Evolutionary conservation across 2,113 vertebrate genomes (phyloP).

Genomic region (Machaerirhynchus nigripectus): DNA sequence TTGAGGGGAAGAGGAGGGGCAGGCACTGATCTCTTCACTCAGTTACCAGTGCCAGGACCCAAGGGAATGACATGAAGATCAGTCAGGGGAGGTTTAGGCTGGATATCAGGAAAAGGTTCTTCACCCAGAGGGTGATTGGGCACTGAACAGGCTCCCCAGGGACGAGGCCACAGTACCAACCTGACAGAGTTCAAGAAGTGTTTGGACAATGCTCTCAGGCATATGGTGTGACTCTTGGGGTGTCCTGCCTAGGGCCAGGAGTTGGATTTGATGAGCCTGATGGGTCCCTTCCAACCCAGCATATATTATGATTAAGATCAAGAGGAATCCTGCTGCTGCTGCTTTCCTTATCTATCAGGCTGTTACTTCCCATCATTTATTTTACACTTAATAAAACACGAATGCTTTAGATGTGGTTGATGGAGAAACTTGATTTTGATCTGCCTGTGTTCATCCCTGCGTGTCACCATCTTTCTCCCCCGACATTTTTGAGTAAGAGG

Average conservation of each 20-base stretch:
- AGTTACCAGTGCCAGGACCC: not conserved
- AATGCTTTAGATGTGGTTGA: not conserved
- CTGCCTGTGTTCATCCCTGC: not conserved
- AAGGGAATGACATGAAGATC: not conserved
- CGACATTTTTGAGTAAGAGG: not conserved
- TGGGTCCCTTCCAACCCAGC: not conserved
- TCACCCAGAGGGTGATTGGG: not conserved
- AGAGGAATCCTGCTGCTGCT: constrained; percentile 15
- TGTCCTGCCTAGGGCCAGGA: not conserved
- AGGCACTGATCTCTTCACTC: too few species aligned
- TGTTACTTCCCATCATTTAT: not conserved
- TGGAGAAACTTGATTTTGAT: constrained; percentile 20
- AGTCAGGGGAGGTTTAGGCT: not conserved
- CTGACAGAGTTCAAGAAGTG: not conserved
- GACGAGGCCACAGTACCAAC: not conserved
- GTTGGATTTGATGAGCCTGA: not conserved
- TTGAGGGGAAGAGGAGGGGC: not conserved
- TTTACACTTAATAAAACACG: not conserved
- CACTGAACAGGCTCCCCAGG: not conserved
- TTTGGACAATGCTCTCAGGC: not conserved
- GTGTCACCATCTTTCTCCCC: not conserved
- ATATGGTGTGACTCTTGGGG: not conserved
- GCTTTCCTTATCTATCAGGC: not conserved
- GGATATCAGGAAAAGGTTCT: not conserved
- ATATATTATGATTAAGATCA: not conserved